Evolutionary conservation across 2,113 vertebrate genomes (phyloP), one percentile per base, ranked within the genome.

Genomic region (Sturnira hondurensis): DNA sequence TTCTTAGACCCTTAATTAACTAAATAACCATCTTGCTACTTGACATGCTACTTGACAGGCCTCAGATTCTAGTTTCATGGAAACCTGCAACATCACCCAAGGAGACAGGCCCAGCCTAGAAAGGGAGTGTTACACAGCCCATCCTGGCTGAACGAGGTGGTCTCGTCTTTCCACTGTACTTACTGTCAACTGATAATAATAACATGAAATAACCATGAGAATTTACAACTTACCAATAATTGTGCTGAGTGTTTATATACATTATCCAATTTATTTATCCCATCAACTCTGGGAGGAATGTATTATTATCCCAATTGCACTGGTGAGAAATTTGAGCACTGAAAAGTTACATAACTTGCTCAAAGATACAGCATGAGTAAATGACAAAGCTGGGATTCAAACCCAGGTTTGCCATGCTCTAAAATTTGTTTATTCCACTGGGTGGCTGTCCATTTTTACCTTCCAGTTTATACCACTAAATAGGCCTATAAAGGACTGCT

Each of bases 1-100:
- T 80, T 77, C 71, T 74, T 58, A 85, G 52, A 7, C 0, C 15
- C 16, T 58, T 87, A 73, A 20, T 73, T 94, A 86, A 70, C 33
- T 65, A 92, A 82, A 95, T 71, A 89, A 58, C 45, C 22, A n/a
- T 74, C 45, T 63, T 84, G 65, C n/a, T 52, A n/a, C 47, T 90
- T 88, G 81, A 84, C 43, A 82, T 84, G 65, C n/a, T 52, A 31
- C 47, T 90, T 88, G 81, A 84, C 43, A 82, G 67, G 14, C 24
- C n/a, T 63, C 67, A 16, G n/a, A 95, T 63, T 85, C 67, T 54
- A 81, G 38, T 71, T 68, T 89, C 52, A 4, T 5, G 28, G 71
- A 88, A 86, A 43, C n/a, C 58, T 61, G 8, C 33, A 28, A 38
- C 0, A 0, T 87, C 0, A 0, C 73, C 36, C 41, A 52, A 28